phyloP scores from a whole-genome alignment of 2,888 invertebrate species.

The Stenolophus ochropezus region DNA sequence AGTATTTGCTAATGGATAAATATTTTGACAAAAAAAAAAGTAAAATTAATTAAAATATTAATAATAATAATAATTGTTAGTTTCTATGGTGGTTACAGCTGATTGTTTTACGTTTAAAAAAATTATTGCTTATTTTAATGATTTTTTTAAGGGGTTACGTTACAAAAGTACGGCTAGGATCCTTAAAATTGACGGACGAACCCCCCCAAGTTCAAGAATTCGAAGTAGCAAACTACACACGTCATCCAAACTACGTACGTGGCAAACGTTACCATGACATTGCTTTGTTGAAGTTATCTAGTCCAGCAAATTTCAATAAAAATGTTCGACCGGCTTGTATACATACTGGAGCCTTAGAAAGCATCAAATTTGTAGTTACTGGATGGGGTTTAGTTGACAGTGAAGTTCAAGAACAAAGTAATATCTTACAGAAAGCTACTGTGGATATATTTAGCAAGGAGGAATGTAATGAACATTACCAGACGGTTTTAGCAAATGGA shows the following conservation, averaged over 20 bases:
- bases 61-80: no score
- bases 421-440: constrained; percentile 70
- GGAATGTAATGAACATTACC: constrained; percentile 64
- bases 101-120: no score
- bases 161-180: constrained; percentile 70
- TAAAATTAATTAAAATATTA: no score
- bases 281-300: constrained; percentile 32
- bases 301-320: not conserved
- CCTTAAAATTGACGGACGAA: constrained; percentile 68
- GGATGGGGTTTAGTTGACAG: constrained; percentile 73
- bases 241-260: constrained; percentile 10
- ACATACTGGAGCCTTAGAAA: not conserved
- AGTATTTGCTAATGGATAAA: no score
- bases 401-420: constrained; percentile 64
- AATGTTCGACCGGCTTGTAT: constrained; percentile 39
- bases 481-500: constrained; percentile 9
- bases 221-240: constrained; percentile 62
- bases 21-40: no score
- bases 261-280: constrained; percentile 15
- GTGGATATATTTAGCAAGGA: constrained; percentile 64
- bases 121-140: no score
- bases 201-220: constrained; percentile 68
- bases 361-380: constrained; percentile 67
- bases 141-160: constrained; percentile 63
- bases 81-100: no score